These are phyloP conservation scores for Diadromus collaris DNA, from an alignment of 2,888 invertebrate species.

Conservation along the genomic window DNA sequence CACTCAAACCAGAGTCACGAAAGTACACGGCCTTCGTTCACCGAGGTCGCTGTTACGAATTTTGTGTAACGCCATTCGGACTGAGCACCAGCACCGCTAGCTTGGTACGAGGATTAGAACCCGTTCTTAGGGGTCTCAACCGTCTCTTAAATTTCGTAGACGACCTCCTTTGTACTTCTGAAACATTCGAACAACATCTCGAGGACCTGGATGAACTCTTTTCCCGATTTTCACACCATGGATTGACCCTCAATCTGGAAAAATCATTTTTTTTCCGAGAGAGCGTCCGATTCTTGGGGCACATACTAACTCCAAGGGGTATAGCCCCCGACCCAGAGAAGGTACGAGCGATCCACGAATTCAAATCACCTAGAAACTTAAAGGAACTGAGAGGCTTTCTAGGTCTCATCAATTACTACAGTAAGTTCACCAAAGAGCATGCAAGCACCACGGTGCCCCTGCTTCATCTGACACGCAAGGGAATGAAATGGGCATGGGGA, in stretches of 20 bases:
- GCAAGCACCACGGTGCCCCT: background rate
- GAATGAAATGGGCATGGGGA: background rate
- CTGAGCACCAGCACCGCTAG: background rate
- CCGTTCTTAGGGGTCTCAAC: background rate
- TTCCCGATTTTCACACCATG: background rate
- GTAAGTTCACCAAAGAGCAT: background rate
- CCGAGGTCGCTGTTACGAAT: background rate
- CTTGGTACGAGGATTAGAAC: background rate
- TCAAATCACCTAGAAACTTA: background rate
- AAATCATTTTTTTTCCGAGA: background rate
- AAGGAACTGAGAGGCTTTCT: background rate
- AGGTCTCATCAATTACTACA: background rate
- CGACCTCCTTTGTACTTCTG: background rate
- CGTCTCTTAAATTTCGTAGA: background rate
- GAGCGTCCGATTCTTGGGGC: background rate
- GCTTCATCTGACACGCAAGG: background rate
- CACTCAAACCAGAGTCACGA: background rate
- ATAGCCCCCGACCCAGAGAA: background rate
- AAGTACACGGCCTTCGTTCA: background rate
- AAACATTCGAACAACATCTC: background rate
- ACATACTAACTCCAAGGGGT: background rate
- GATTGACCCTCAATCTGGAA: background rate
- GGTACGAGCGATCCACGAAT: background rate
- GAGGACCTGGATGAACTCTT: background rate
- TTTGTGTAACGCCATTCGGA: background rate